These are phyloP conservation scores for Sinodicranocentrus sp. DNA, from an alignment of 2,888 invertebrate species.

Conservation along the genomic window DNA sequence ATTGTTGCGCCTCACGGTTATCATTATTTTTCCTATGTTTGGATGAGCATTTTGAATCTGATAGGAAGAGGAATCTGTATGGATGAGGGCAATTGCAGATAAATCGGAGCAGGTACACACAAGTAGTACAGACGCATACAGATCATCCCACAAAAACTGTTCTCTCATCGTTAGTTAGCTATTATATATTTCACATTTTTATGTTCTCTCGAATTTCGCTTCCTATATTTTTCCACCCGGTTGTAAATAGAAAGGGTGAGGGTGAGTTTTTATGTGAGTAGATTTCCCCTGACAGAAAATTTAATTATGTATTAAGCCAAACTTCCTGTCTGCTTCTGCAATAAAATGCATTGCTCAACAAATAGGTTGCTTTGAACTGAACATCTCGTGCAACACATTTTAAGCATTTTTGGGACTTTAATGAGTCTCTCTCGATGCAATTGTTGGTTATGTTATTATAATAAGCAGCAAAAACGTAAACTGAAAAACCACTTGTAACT, in stretches of 20 bases:
- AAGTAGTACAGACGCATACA: too few species aligned
- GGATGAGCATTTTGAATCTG: conserved; percentile 1
- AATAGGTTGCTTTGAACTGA: background rate
- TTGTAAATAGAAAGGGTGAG: too few species aligned
- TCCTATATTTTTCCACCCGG: background rate
- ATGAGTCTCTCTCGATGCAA: background rate
- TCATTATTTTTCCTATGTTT: background rate
- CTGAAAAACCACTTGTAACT: too few species aligned
- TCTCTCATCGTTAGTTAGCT: too few species aligned
- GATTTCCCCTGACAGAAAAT: conserved; percentile 16
- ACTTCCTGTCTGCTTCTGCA: conserved; percentile 3
- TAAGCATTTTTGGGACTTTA: background rate
- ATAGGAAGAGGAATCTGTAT: too few species aligned
- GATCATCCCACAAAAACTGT: too few species aligned
- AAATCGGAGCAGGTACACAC: too few species aligned
- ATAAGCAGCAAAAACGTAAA: too few species aligned
- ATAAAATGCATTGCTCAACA: background rate
- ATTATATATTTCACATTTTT: too few species aligned
- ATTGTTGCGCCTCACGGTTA: background rate
- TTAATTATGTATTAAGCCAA: conserved; percentile 1
- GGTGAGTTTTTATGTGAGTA: too few species aligned
- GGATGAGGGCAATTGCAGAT: too few species aligned
- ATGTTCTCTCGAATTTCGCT: background rate
- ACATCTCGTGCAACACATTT: background rate
- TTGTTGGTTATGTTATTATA: too few species aligned